Evolutionary conservation across 2,113 vertebrate genomes (phyloP).

Genomic region (Rhinoptilus africanus): DNA sequence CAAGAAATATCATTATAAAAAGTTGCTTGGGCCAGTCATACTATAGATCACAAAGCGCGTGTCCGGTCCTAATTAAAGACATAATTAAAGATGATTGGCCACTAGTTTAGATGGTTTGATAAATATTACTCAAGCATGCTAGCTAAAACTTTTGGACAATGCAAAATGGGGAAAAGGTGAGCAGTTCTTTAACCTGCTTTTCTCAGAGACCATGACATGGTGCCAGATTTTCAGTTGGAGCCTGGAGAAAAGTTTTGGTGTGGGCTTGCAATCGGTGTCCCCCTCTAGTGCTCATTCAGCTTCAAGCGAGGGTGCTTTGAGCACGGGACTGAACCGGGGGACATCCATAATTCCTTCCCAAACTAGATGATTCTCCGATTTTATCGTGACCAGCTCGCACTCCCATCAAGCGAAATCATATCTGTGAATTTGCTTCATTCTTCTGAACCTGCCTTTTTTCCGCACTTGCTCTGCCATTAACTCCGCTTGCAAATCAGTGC

Average conservation of each 20-base stretch:
- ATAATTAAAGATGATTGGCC: not conserved
- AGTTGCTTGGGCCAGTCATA: not conserved
- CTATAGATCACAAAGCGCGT: not conserved
- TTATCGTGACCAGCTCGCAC: not conserved
- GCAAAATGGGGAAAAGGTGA: not conserved
- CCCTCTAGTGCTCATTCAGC: not conserved
- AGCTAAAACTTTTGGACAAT: not conserved
- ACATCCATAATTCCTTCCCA: not conserved
- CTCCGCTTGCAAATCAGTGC: not conserved
- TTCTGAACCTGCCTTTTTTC: not conserved
- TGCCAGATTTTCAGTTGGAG: not conserved
- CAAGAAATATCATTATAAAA: not conserved
- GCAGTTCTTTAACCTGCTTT: not conserved
- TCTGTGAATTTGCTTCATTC: not conserved
- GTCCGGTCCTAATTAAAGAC: not conserved
- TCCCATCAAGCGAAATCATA: rapidly evolving
- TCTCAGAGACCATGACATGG: not conserved
- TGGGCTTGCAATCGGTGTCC: rapidly evolving
- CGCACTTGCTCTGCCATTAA: not conserved
- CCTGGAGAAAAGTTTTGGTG: rapidly evolving
- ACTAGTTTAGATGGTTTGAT: not conserved
- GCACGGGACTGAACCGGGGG: too few relatives aligned
- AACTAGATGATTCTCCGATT: not conserved
- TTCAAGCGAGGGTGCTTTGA: rapidly evolving
- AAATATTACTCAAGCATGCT: not conserved